These are phyloP conservation scores for Marmota flaviventris DNA, from an alignment of 2,113 vertebrate species.

Conservation along the genomic window DNA sequence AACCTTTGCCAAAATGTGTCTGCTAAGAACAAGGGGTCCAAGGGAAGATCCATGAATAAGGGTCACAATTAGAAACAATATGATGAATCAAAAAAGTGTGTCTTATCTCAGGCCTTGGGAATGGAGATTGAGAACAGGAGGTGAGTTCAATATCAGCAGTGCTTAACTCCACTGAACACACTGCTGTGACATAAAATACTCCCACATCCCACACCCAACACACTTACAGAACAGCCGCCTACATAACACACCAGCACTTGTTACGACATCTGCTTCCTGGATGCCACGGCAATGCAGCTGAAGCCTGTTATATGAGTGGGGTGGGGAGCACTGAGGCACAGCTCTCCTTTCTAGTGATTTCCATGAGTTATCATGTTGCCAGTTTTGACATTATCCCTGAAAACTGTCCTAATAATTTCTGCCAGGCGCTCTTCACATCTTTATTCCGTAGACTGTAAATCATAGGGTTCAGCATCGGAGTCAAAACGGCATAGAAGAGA, in stretches of 20 bases:
- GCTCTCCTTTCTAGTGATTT: neutral
- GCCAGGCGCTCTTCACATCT: conserved; percentile 59
- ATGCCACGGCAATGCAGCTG: neutral
- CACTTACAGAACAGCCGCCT: neutral
- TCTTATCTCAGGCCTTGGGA: neutral
- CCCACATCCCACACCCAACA: neutral
- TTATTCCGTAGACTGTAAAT: conserved; percentile 57
- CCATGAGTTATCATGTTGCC: neutral
- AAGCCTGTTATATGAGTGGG: neutral
- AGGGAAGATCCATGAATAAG: neutral
- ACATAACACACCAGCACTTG: neutral
- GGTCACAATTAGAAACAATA: neutral
- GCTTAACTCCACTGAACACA: neutral
- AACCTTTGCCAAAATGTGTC: neutral
- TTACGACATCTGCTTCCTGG: neutral
- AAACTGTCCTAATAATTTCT: conserved; percentile 50
- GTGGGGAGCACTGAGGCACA: neutral
- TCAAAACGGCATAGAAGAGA: conserved; percentile 24
- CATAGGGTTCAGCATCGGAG: conserved; percentile 48
- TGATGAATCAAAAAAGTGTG: neutral
- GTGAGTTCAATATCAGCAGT: neutral
- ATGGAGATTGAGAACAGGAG: neutral
- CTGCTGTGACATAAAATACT: neutral
- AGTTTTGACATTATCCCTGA: conserved; percentile 41
- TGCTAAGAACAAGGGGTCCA: neutral